These are phyloP conservation scores for Lordiphosa clarofinis DNA, from an alignment of 1,140 invertebrate species.

Conservation along the genomic window DNA sequence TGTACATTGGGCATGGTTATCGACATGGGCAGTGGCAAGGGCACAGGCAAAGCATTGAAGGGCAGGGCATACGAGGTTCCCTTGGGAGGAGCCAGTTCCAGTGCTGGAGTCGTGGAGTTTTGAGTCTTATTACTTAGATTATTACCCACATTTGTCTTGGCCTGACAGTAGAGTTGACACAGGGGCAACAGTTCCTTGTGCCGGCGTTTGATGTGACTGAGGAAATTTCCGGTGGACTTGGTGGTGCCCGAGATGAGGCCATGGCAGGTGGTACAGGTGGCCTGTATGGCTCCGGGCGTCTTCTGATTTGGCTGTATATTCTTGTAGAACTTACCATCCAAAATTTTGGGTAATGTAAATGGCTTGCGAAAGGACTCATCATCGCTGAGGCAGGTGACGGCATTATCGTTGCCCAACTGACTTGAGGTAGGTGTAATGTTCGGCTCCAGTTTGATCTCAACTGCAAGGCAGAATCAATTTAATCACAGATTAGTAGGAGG, in stretches of 20 bases:
- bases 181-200: conserved; percentile 64
- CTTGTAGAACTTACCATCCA: conserved; percentile 77
- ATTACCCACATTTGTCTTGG: conserved; percentile 39
- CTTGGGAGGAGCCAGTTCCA: conserved; percentile 31
- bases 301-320: conserved; percentile 74
- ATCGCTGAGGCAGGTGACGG: conserved; percentile 41
- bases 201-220: conserved; percentile 72
- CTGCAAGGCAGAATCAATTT: conserved; percentile 30
- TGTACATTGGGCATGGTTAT: conserved; percentile 44
- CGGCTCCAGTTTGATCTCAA: conserved; percentile 49
- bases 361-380: conserved; percentile 59
- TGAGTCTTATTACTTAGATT: conserved; percentile 17
- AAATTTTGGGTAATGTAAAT: conserved; percentile 61
- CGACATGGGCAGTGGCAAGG: conserved; percentile 55
- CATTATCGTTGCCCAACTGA: conserved; percentile 9
- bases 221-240: conserved; percentile 72
- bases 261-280: conserved; percentile 71
- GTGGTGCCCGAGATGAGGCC: conserved; percentile 71
- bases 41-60: conserved; percentile 24
- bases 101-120: conserved; percentile 20
- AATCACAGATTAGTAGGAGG: conserved; percentile 21
- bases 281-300: conserved; percentile 69
- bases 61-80: conserved; percentile 23
- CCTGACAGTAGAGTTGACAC: conserved; percentile 72
- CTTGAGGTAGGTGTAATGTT: conserved; percentile 13